Evolutionary conservation across 2,113 vertebrate species (phyloP), one percentile per base, ranked within the genome.

Genomic region (Cygnus buccinator): DNA sequence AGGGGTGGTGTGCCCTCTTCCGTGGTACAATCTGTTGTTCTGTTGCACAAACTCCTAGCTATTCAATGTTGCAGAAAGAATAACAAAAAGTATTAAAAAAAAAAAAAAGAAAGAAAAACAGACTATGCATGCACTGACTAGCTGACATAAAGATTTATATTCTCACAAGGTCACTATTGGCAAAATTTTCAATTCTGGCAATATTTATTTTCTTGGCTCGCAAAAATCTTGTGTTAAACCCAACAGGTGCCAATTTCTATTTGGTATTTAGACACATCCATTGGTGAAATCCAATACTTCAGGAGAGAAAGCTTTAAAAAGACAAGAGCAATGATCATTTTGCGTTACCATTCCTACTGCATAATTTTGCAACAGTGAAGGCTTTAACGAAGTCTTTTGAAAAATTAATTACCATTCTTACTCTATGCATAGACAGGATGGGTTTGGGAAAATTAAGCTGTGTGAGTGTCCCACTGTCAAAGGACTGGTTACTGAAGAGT

Each of bases 291-390:
- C 28, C 35, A 82, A 8, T 61, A 50, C n/a, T 67, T 81, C 35
- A 84, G 58, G 72, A 85, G 16, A 82, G 28, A 89, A 92, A 79
- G 37, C 21, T 11, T 65, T 87, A 31, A 11, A 76, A 57, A 87
- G 41, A 87, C 52, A 75, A 65, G 23, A 93, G 33, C 33, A 83
- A 41, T 2, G 4, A 85, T 68, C 6, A 41, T 66, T 91, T 87
- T 70, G 31, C 1, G 1, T 95, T 95, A 84, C 90, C 75, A 39
- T 91, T 94, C 43, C 44, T 55, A 33, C 44, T 80, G 58, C 29
- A 62, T 91, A 79, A 70, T 94, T 94, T 95, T 95, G 93, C 71
- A 89, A 68, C 39, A 70, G 41, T 62, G 81, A 96, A 85, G 12
- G 26, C 16, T 93, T 73, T 82, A 85, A 91, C 50, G 93, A 93